A percentile compares a stretch with the other conserved stretches of the same genome.
Evolutionary conservation across 1,140 invertebrate species (phyloP).

Genomic region (Musca vetustissima): DNA sequence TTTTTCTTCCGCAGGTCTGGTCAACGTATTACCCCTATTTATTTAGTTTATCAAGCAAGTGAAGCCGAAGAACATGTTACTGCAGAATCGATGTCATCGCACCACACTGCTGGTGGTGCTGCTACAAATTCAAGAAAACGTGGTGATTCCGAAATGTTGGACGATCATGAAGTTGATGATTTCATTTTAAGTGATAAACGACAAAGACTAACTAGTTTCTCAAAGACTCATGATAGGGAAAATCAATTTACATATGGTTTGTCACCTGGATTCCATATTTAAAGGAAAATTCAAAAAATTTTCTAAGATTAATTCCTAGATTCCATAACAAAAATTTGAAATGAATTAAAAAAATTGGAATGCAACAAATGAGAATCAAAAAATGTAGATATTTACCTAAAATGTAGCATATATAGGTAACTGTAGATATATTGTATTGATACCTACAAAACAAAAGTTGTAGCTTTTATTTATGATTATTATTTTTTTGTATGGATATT

Average conservation of each 20-base stretch:
- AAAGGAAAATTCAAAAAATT: constrained; percentile 7
- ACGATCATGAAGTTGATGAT: constrained; percentile 44
- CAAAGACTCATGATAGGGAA: constrained; percentile 43
- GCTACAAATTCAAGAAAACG: constrained; percentile 47
- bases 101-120: too few relatives aligned
- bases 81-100: background rate
- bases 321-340: too few relatives aligned
- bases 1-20: constrained; percentile 42
- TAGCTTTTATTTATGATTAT: too few relatives aligned
- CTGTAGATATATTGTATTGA: too few relatives aligned
- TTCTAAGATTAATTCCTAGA: too few relatives aligned
- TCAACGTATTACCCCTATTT: constrained; percentile 53
- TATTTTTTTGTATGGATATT: too few relatives aligned
- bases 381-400: background rate
- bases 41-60: constrained; percentile 55
- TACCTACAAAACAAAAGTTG: background rate
- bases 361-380: background rate
- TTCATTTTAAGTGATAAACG: constrained; percentile 51
- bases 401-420: background rate
- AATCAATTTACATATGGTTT: constrained; percentile 41
- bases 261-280: constrained; percentile 41
- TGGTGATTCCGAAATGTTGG: constrained; percentile 49
- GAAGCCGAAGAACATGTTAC: constrained; percentile 37
- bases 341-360: background rate
- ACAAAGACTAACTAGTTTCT: constrained; percentile 38